Conservation (phyloP, 2,888 invertebrate species). For the Isotomurus palustris region DNA sequence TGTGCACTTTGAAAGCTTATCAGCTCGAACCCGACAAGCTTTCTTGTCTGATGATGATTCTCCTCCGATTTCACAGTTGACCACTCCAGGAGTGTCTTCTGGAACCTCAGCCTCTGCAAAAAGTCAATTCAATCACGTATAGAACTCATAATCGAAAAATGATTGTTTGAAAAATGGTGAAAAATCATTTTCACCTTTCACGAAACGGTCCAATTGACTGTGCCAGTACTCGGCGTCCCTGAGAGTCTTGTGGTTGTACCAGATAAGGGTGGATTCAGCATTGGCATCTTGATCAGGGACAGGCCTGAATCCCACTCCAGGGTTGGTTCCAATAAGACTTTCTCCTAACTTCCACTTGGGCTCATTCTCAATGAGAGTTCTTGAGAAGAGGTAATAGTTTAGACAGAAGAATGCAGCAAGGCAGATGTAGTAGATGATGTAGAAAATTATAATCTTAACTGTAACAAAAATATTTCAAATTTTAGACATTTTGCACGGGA, state of each 20-base stretch:
- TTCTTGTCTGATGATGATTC: conserved; percentile 58
- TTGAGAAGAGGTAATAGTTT: conserved; percentile 8
- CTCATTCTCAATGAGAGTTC: not conserved
- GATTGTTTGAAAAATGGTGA: not conserved
- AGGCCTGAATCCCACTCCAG: conserved; percentile 13
- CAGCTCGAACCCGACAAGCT: conserved; percentile 75
- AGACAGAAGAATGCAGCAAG: conserved; percentile 6
- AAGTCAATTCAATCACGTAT: not conserved
- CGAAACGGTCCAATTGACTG: not conserved
- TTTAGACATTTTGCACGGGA: no score
- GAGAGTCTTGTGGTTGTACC: not conserved
- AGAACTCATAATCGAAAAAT: not conserved
- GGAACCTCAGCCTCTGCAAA: not conserved
- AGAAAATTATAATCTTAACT: conserved; percentile 62
- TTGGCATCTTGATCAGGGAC: conserved; percentile 14
- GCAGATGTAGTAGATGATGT: conserved; percentile 11
- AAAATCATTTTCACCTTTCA: conserved; percentile 1
- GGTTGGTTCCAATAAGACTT: conserved; percentile 11
- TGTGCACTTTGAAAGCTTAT: conserved; percentile 71
- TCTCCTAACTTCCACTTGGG: conserved; percentile 13
- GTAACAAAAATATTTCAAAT: conserved; percentile 53
- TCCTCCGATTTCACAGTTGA: conserved; percentile 60
- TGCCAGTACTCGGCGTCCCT: conserved; percentile 3
- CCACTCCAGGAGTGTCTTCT: conserved; percentile 7
- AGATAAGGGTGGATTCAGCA: conserved; percentile 12